Base-by-base conservation (phyloP, 2,888 invertebrate genomes). In the Syritta pipiens region DNA sequence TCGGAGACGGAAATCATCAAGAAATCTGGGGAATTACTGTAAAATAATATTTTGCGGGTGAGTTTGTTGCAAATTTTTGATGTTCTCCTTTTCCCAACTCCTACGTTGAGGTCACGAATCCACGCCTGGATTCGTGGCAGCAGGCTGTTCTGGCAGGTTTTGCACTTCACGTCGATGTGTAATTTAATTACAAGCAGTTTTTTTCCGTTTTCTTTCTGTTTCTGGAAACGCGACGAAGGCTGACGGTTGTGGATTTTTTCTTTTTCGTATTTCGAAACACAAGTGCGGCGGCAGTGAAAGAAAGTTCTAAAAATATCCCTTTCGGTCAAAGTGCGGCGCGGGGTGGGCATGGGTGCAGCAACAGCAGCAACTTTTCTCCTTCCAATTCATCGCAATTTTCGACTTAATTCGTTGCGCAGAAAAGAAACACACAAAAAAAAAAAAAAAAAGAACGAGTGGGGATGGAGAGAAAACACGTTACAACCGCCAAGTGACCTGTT, bases 41-140 rank as follows among this genome's bases (percentile, higher is more conserved):
- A 87, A 86, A 83, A 84, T 85, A 83, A 86, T 88, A 79, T 83
- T 88, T 72, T 89, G 89, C 85, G 87, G 89, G 89, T 89, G 81
- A 86, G 87, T 86, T 62, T 17, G 1, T 35, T 5, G 14, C 6
- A 22, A 42, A 44, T 67, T 44, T n/a, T n/a, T n/a, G n/a, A n/a
- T n/a, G n/a, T n/a, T n/a, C n/a, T n/a, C n/a, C n/a, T n/a, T n/a
- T n/a, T n/a, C n/a, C n/a, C n/a, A n/a, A n/a, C n/a, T n/a, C n/a
- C n/a, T n/a, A n/a, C n/a, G n/a, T n/a, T n/a, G n/a, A n/a, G n/a
- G n/a, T n/a, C n/a, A n/a, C n/a, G n/a, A n/a, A n/a, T n/a, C n/a
- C n/a, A n/a, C n/a, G n/a, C n/a, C 4, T 7, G 3, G 14, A 17
- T 17, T 9, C 4, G 6, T 7, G 14, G 14, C 17, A 37, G 37